Evolutionary conservation across 1,140 invertebrate species (phyloP).

Genomic region (Trichoplusia ni): DNA sequence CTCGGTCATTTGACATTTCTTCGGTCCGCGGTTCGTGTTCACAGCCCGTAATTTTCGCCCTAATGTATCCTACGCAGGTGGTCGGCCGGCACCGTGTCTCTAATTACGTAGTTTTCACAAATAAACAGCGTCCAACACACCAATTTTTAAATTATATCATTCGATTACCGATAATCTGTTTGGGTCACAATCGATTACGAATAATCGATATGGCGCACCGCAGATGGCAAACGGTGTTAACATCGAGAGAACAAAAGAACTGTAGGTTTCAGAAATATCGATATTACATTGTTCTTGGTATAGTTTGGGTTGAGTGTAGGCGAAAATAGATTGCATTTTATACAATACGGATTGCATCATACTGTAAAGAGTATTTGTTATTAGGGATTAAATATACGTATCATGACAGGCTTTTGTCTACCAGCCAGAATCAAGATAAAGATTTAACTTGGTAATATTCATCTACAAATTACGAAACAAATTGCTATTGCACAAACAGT

Average conservation of each 20-base stretch:
- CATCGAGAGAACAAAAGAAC: background rate
- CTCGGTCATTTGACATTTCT: constrained; percentile 27
- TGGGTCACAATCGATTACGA: constrained; percentile 22
- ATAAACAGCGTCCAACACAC: constrained; percentile 27
- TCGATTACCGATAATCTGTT: constrained; percentile 19
- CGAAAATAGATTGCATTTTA: too few species aligned
- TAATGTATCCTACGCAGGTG: constrained; percentile 37
- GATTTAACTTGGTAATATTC: too few species aligned
- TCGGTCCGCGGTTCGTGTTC: background rate
- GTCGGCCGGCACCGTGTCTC: constrained; percentile 16
- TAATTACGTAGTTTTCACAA: constrained; percentile 35
- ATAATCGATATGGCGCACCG: constrained; percentile 12
- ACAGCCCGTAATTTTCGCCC: constrained; percentile 26
- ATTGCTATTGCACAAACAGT: too few species aligned
- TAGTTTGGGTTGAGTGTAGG: background rate
- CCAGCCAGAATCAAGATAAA: too few species aligned
- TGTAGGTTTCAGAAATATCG: background rate
- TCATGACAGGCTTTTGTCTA: too few species aligned
- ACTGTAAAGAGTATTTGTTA: too few species aligned
- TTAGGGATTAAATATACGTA: too few species aligned
- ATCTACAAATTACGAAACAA: too few species aligned
- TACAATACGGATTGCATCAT: too few species aligned
- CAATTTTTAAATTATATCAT: constrained; percentile 23
- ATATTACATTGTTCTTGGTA: constrained; percentile 3
- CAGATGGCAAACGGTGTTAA: constrained; percentile 12